Base-by-base conservation (phyloP, 2,888 invertebrate genomes). In the Tetragonula carbonaria region DNA sequence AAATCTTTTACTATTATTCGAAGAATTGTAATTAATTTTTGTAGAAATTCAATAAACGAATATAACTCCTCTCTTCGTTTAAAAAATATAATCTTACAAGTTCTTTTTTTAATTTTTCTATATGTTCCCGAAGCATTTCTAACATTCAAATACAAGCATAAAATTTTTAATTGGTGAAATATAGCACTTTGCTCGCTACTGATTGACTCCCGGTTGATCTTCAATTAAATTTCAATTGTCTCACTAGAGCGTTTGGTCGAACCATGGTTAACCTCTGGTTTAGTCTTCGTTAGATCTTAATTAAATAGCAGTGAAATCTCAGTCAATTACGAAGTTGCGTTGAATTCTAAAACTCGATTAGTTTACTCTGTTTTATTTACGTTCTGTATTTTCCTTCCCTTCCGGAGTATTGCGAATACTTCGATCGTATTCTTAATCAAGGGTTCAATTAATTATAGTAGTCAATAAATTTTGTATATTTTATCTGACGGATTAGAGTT, bases 161-260 rank as follows among this genome's bases (percentile, higher is more conserved):
- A 38, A 23, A 3, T 62, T 72, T 71, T 28, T 55, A n/a, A 1
- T 45, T n/a, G 28, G 28, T 50, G 33, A 62, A 66, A 6, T 4
- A 45, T 6, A 23, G 14, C 8, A 18, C 18, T n/a, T 50, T 51
- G 65, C 55, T 57, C n/a, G 45, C 2, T 14, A 18, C 18, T 71
- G 74, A 74, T 59, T 65, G 66, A 45, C n/a, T 65, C 33, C 51
- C 5, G 72, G 74, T 81, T 65, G 38, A 38, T 55, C 51, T 83
- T 67, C 74, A 63, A 83, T 83, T 65, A 81, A 66, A 67, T 28
- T 65, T 28, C 75, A 50, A 76, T 83, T 72, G 55, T 38, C 28
- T 76, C 51, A 66, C 33, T 51, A 55, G 55, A 66, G 45, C n/a
- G 57, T 55, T 66, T 50, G 81, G 59, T 62, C 50, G 74, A 76